phyloP scores from a whole-genome alignment of 2,113 vertebrate genomes.

The Bucco capensis region DNA sequence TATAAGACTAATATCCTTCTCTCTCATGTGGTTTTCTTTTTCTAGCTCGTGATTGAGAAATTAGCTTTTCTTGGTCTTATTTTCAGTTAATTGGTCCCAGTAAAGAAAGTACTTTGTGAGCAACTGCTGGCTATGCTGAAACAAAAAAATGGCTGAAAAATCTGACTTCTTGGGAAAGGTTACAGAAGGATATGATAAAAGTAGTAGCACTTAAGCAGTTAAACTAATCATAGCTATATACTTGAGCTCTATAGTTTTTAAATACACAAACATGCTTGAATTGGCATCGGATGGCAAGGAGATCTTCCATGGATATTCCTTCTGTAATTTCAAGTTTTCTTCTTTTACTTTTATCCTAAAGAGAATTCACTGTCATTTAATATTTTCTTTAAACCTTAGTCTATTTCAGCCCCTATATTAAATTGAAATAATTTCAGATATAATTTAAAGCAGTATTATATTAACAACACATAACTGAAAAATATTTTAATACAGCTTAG shows the following conservation, averaged over 20 bases:
- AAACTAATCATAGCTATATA: background rate
- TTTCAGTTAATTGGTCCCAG: background rate
- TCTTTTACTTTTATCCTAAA: background rate
- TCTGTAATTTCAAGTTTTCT: background rate
- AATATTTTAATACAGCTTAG: background rate
- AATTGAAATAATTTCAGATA: too few relatives aligned
- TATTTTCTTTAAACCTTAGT: background rate
- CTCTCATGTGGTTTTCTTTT: background rate
- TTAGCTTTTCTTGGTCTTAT: background rate
- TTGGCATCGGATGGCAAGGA: background rate
- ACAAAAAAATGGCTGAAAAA: background rate
- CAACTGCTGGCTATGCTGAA: background rate
- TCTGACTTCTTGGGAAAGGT: background rate
- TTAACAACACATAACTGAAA: background rate
- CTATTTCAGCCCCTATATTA: background rate
- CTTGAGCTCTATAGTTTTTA: background rate
- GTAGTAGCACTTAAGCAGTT: background rate
- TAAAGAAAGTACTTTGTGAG: background rate
- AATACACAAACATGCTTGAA: background rate
- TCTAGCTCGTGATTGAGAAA: background rate
- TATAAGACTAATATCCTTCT: background rate
- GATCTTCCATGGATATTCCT: background rate
- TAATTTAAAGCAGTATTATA: too few relatives aligned
- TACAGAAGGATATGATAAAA: background rate
- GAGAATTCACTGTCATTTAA: background rate